Percentiles rank a stretch among this genome's conserved stretches.
Conservation (phyloP, 1,140 invertebrate species). For the Prorops nasuta region DNA sequence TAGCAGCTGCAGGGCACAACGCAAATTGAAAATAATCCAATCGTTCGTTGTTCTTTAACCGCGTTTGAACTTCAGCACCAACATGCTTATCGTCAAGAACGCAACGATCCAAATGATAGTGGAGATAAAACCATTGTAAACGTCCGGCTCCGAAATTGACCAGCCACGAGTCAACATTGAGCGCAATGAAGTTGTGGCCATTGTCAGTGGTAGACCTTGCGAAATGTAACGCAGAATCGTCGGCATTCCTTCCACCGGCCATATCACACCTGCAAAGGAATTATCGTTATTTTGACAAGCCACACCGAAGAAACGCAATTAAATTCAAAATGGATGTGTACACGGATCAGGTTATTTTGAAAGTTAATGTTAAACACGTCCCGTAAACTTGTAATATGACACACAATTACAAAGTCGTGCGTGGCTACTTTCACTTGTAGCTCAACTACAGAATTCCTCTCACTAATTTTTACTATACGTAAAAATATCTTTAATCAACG, state of each 20-base stretch:
- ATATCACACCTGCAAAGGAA: conserved; percentile 83
- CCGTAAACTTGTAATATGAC: no score
- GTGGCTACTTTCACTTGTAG: no score
- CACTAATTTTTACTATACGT: no score
- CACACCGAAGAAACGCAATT: conserved; percentile 11
- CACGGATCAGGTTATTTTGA: no score
- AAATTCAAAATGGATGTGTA: conserved; percentile 15
- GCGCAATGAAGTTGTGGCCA: conserved; percentile 85
- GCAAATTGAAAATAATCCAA: no score
- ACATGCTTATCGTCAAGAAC: conserved; percentile 80
- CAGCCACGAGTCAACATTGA: conserved; percentile 89
- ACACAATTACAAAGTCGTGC: no score
- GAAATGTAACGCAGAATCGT: conserved; percentile 78
- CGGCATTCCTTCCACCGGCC: conserved; percentile 89
- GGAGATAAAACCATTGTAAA: conserved; percentile 85
- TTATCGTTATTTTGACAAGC: no score
- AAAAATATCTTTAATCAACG: no score
- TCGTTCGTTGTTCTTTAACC: conserved; percentile 55
- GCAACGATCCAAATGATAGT: conserved; percentile 85
- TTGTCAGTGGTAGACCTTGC: conserved; percentile 82
- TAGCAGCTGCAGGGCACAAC: no score
- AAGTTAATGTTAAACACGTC: no score
- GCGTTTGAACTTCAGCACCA: conserved; percentile 76
- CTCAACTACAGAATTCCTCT: no score
- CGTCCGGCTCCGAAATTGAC: conserved; percentile 75